Evolutionary conservation across 1,140 invertebrate species (phyloP), one percentile per base, ranked within the genome.

Genomic region (Cepaea nemoralis): DNA sequence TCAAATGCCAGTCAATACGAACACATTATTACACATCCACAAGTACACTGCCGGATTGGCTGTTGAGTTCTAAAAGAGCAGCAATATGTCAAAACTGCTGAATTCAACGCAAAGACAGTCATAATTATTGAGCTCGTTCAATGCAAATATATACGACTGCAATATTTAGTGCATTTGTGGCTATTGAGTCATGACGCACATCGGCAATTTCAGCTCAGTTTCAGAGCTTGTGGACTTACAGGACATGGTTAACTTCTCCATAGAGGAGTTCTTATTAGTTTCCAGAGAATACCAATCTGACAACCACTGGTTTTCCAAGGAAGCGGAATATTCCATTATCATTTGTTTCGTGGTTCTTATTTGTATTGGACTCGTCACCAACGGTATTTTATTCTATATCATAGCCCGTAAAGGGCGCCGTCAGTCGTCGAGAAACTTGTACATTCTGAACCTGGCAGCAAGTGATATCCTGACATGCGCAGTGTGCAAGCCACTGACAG

Each of bases 381-480:
- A 93, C 84, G 69, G 91, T 8, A 78, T 92, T 10, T 89, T 93
- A 3, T 90, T 88, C 40, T 89, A 90, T 75, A 91, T 92, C 71
- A 89, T 92, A 2, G 79, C 86, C 24, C 76, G 89, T 24, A 89
- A 88, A 42, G 87, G 88, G 37, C 76, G 84, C 33, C 85, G 89
- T 83, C 86, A 91, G 74, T 92, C 91, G 1, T 87, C 88, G 33
- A 79, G 91, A 67, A 92, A 92, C 83, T 87, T 91, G 76, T 87
- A 85, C 82, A 92, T 92, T 79, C 89, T 92, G 1, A 92, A 92
- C 82, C 83, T 92, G n/a, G 90, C 91, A n/a, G 42, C 91, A 14
- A 90, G 89, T 1, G 92, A 92, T 83, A 86, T 92, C 66, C 84
- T 92, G 22, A 84, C 90, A 67, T 89, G 88, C 76, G 77, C 87